These are phyloP conservation scores for Tympanoctomys barrerae DNA, from an alignment of 2,797 vertebrate genomes.

Conservation along the genomic window DNA sequence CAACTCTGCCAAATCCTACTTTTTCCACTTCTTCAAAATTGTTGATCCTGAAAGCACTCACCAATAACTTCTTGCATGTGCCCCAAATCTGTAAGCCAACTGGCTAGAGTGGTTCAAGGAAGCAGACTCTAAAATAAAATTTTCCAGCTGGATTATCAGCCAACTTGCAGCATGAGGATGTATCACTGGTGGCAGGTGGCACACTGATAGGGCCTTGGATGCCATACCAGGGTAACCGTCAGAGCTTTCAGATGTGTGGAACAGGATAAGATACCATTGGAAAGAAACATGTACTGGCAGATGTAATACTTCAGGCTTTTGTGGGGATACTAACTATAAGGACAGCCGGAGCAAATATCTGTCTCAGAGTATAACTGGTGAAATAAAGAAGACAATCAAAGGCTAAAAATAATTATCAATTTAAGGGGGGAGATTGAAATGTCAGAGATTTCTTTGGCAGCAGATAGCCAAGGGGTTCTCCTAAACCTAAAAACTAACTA, in stretches of 20 bases:
- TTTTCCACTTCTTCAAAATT: neutral
- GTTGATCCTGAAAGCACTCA: neutral
- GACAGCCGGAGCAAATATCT: constrained; percentile 3
- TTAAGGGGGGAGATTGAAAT: constrained; percentile 3
- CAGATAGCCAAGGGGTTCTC: neutral
- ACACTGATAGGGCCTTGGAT: neutral
- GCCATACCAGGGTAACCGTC: neutral
- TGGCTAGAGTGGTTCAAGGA: neutral
- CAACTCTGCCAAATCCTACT: neutral
- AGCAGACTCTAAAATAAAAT: neutral
- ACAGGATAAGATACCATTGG: neutral
- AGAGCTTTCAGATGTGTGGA: neutral
- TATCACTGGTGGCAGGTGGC: neutral
- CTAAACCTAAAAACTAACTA: neutral
- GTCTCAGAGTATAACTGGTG: neutral
- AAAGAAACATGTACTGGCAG: neutral
- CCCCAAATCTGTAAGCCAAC: constrained; percentile 5
- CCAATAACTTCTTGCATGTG: neutral
- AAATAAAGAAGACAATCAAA: constrained; percentile 35
- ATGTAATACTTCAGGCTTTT: neutral
- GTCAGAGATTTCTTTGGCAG: neutral
- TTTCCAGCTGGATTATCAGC: neutral
- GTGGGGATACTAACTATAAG: neutral
- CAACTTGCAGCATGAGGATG: neutral
- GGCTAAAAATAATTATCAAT: constrained; percentile 35